A percentile compares a stretch with the other conserved stretches of the same genome.
Evolutionary conservation across 2,797 vertebrate genomes (phyloP).

Genomic region (Phrynocephalus vlangalii): DNA sequence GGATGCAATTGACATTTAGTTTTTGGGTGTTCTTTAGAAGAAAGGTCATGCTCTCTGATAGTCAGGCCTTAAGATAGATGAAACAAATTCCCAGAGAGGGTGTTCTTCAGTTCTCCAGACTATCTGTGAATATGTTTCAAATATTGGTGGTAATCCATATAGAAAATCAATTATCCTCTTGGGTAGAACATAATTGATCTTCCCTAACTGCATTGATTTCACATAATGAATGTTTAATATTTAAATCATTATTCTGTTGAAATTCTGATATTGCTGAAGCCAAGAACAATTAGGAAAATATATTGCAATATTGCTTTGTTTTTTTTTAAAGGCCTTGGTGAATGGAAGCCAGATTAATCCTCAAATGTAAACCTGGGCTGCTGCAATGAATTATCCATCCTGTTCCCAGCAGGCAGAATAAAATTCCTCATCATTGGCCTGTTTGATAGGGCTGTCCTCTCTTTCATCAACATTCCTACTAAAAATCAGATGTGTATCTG

Average conservation of each 20-base stretch:
- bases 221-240: constrained; percentile 40
- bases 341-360: neutral
- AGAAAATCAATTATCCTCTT: constrained; percentile 38
- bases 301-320: constrained; percentile 19
- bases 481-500: neutral
- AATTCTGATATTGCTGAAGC: constrained; percentile 17
- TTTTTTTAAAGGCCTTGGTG: neutral
- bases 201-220: constrained; percentile 36
- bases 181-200: constrained; percentile 31
- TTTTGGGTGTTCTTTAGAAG: constrained; percentile 17
- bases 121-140: constrained; percentile 34
- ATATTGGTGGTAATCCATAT: constrained; percentile 38
- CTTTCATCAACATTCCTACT: neutral
- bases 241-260: constrained; percentile 44
- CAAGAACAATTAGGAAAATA: neutral
- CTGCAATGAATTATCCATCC: neutral
- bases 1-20: constrained; percentile 37
- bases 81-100: neutral
- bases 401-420: neutral
- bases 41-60: constrained; percentile 5
- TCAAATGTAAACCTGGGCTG: neutral
- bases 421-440: neutral
- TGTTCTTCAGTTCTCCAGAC: neutral
- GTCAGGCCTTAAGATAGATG: neutral
- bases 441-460: neutral